Base-by-base conservation (phyloP, 2,797 vertebrate species). In the Spondyliosoma cantharus region DNA sequence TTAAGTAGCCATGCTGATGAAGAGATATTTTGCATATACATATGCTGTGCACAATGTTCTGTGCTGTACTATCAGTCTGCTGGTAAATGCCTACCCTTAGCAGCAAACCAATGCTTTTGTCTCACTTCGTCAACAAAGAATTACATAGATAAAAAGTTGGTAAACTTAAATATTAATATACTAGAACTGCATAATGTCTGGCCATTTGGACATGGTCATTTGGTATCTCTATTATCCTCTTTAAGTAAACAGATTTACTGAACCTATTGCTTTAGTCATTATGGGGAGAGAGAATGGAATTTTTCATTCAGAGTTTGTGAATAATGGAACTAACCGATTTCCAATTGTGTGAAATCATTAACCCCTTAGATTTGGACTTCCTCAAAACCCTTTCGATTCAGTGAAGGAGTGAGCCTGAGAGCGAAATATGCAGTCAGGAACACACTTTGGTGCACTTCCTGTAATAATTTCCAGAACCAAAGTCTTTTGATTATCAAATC, bases 331-430 rank as follows among this genome's bases (percentile, higher is more conserved):
- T 22, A 20, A 2, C 9, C n/a, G 45, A 48, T 15, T 65, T 27
- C 4, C 22, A 13, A 54, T 20, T 56, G 22, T 43, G 52, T 68
- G 37, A 56, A 60, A 66, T 45, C 67, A 66, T 76, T 79, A 75
- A 80, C 54, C 50, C 53, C 20, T 46, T 60, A 68, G 60, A n/a
- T n/a, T 56, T 63, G 29, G 42, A 54, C 42, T 43, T 48, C 58
- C 50, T 57, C 50, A 71, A 66, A 53, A 58, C 52, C 66, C 29
- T 29, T 29, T 29, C 29, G 29, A 29, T 5, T 29, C 29, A 29
- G 29, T 29, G 29, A 29, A 37, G 59, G 86, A 56, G 24, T 43
- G 42, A 61, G 69, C 9, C 20, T 1, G 9, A 8, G 6, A 22
- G 15, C 3, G 19, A 1, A 19, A 22, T 24, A 27, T 52, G 57